Base-by-base conservation (phyloP, 2,113 vertebrate species). In the Drymodes brunneopygia region DNA sequence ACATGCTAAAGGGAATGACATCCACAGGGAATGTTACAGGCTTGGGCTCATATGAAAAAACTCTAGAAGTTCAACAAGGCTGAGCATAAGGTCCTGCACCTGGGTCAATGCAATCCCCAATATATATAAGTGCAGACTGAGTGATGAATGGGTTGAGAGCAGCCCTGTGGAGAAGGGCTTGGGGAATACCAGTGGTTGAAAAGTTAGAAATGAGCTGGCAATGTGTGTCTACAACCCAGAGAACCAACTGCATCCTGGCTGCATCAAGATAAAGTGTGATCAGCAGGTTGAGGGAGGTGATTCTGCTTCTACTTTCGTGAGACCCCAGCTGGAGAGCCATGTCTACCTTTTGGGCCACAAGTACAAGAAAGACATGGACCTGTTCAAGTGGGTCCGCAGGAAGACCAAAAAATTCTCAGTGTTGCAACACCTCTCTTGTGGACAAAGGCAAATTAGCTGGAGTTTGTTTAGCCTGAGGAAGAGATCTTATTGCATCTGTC, bases 61-160 rank as follows among this genome's bases (percentile, higher is more conserved):
- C 3, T 71, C 27, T 17, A 8, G 8, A 21, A 44, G 22, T 22
- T 74, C 45, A 65, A 10, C 12, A 70, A 81, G 23, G n/a, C 12
- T 38, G 62, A 78, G 9, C 13, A 4, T 14, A 36, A 57, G 8
- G 11, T 57, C 45, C 28, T 48, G 20, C 4, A 9, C 2, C 6
- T 47, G 24, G 5, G 3, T 33, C 0, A 0, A 5, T 40, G 6
- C 7, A 40, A 7, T 48, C 38, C 25, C 47, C 0, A 6, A 7
- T 40, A 7, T n/a, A 7, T 40, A 7, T n/a, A 66, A 51, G 3
- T 24, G 42, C 12, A 45, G 38, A 13, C 22, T 36, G 23, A 18
- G 29, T n/a, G 35, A 45, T 72, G 44, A 72, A 64, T 19, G 33
- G 25, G 33, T 28, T 50, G 38, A 77, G 29, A 80, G 15, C 6